Evolutionary conservation across 2,888 invertebrate species (phyloP), one percentile per base, ranked within the genome.

Genomic region (Microplitis deprimator): DNA sequence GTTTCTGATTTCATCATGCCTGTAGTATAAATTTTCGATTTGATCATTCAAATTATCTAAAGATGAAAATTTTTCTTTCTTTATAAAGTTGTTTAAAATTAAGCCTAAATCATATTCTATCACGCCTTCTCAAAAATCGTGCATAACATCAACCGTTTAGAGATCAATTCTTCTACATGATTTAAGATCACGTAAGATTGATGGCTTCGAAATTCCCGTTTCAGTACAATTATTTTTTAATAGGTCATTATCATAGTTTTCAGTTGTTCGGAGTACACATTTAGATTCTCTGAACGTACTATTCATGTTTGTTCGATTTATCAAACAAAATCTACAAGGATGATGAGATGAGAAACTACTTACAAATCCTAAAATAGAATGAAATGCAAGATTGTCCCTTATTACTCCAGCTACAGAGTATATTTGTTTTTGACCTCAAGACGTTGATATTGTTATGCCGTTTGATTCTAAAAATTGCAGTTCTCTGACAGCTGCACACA

Each of bases 301-400:
- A 4, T 62, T 62, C 0, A 62, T 62, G 13, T 62, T n/a, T 6
- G 62, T n/a, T n/a, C 62, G 10, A 29, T 61, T 67, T 17, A 65
- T 69, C n/a, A 71, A 61, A 65, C 79, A 82, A 76, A 79, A 77
- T 65, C 75, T 73, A 62, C 81, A 80, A n/a, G 77, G 73, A 68
- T 62, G 77, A 17, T 79, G 79, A 16, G 80, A 68, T 50, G 77
- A 74, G 72, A 80, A 81, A 75, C 76, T 73, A 73, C 77, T 73
- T 7, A 75, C 70, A 38, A 81, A 80, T 10, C 81, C 81, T n/a
- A 80, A 50, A 6, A 81, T 76, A n/a, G 76, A 64, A 59, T 81
- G 75, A n/a, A 79, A 40, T 6, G 77, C 79, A 40, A 81, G 74
- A 67, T 81, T 81, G 41, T 81, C 79, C 8, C 80, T 79, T 72